phyloP scores from a whole-genome alignment of 2,113 vertebrate genomes.

The Cyprinodon tularosa region DNA sequence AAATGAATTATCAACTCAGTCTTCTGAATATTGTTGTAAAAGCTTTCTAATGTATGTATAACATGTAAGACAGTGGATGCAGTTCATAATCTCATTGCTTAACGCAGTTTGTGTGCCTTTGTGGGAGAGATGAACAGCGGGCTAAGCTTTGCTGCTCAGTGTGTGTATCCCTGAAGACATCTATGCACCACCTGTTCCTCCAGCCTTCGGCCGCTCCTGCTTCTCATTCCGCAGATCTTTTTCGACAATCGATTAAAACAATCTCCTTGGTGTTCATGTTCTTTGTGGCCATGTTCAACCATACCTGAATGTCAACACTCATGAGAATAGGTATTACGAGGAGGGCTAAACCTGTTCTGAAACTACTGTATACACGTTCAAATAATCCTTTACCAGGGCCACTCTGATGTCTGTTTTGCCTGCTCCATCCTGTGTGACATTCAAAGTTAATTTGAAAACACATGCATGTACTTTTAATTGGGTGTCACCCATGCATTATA shows the following conservation, averaged over 20 bases:
- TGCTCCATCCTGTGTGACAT: slow-evolving; percentile 70
- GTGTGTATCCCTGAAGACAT: slow-evolving; percentile 55
- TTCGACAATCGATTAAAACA: slow-evolving; percentile 75
- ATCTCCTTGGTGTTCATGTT: slow-evolving; percentile 66
- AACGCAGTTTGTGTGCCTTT: slow-evolving; percentile 32
- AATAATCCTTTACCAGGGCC: slow-evolving; percentile 73
- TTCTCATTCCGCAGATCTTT: slow-evolving; percentile 27
- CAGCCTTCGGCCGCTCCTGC: slow-evolving; percentile 41
- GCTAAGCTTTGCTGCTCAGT: slow-evolving; percentile 39
- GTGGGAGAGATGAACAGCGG: slow-evolving; percentile 27
- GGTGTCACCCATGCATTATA: slow-evolving; percentile 78
- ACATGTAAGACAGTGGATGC: slow-evolving; percentile 53
- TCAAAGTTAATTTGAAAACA: slow-evolving; percentile 77
- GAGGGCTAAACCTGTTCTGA: slow-evolving; percentile 72
- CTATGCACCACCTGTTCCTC: slow-evolving; percentile 59
- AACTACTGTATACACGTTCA: slow-evolving; percentile 60
- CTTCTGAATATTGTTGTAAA: slow-evolving; percentile 8
- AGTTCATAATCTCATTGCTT: slow-evolving; percentile 69
- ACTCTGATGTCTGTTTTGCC: slow-evolving; percentile 67
- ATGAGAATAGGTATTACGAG: slow-evolving; percentile 56
- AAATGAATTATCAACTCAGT: background rate
- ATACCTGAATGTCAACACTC: slow-evolving; percentile 75
- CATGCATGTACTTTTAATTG: slow-evolving; percentile 72
- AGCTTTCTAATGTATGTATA: slow-evolving; percentile 38
- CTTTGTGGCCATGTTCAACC: slow-evolving; percentile 73